Evolutionary conservation across 1,140 invertebrate species (phyloP).

Genomic region (Heliconius congener): DNA sequence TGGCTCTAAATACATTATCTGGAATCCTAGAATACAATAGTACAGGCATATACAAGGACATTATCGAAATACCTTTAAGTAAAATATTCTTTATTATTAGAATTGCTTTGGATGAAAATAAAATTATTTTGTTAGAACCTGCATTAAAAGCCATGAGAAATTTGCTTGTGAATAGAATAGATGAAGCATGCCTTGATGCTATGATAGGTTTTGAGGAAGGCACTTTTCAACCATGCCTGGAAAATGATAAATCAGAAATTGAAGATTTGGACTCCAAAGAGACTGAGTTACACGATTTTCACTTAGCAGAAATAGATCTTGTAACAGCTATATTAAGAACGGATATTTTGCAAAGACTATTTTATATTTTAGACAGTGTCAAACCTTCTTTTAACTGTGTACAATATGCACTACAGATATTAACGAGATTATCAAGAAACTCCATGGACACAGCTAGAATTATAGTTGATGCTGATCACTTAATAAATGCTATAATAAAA

Average conservation of each 20-base stretch:
- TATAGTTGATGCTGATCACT: conserved; percentile 82
- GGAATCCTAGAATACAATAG: conserved; percentile 89
- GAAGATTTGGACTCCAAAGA: conserved; percentile 84
- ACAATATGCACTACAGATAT: conserved; percentile 86
- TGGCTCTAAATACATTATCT: conserved; percentile 89
- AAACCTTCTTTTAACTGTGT: conserved; percentile 85
- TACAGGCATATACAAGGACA: conserved; percentile 86
- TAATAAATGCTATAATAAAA: conserved; percentile 82
- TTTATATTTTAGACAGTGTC: conserved; percentile 86
- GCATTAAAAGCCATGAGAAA: conserved; percentile 87
- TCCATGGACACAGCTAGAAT: conserved; percentile 83
- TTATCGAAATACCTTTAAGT: conserved; percentile 84
- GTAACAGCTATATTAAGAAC: conserved; percentile 88
- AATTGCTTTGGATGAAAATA: conserved; percentile 92
- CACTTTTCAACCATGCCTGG: conserved; percentile 83
- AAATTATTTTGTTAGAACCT: conserved; percentile 86
- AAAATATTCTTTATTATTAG: conserved; percentile 90
- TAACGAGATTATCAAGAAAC: conserved; percentile 86
- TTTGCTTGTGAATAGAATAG: conserved; percentile 88
- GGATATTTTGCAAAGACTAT: conserved; percentile 87
- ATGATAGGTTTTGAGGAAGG: conserved; percentile 86
- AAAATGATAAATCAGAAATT: conserved; percentile 79
- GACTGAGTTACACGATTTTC: conserved; percentile 89
- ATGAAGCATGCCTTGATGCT: conserved; percentile 89
- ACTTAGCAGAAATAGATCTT: conserved; percentile 89